Conservation (phyloP, 2,113 vertebrate genomes). For the Sula dactylatra region DNA sequence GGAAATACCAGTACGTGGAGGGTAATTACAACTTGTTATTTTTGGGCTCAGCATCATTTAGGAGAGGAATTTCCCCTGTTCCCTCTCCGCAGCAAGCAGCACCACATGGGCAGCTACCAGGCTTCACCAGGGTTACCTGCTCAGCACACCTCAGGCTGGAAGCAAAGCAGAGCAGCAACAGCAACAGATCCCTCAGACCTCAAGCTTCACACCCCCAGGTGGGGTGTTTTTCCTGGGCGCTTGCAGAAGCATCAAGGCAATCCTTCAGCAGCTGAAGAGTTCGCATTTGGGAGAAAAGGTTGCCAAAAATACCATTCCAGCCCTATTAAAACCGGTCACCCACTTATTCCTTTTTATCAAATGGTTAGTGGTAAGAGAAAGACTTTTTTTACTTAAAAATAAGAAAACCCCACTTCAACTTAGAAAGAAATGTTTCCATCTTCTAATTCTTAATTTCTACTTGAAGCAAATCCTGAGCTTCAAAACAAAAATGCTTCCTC, state of each 20-base stretch:
- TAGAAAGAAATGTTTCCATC: not conserved
- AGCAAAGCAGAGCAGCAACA: not conserved
- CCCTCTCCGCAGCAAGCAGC: not conserved
- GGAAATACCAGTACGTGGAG: fast-evolving
- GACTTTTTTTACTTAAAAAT: not conserved
- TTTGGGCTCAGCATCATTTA: not conserved
- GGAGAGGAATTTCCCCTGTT: not conserved
- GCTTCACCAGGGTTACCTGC: not conserved
- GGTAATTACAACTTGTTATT: not conserved
- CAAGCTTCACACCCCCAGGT: not conserved
- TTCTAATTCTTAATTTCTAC: not conserved
- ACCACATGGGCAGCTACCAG: fast-evolving
- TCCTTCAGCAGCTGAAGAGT: not conserved
- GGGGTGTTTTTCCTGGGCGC: not conserved
- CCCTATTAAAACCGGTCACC: not conserved
- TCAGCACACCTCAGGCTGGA: not conserved
- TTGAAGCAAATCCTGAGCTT: not conserved
- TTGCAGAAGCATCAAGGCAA: not conserved
- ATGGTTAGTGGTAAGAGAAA: not conserved
- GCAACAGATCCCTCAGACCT: fast-evolving
- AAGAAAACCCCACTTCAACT: not conserved
- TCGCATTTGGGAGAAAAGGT: not conserved
- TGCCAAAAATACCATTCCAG: not conserved
- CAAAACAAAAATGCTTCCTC: not conserved
- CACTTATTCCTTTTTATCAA: not conserved